Evolutionary conservation across 2,888 invertebrate genomes (phyloP), one percentile per base, ranked within the genome.

Genomic region (Chrysomela aeneicollis): DNA sequence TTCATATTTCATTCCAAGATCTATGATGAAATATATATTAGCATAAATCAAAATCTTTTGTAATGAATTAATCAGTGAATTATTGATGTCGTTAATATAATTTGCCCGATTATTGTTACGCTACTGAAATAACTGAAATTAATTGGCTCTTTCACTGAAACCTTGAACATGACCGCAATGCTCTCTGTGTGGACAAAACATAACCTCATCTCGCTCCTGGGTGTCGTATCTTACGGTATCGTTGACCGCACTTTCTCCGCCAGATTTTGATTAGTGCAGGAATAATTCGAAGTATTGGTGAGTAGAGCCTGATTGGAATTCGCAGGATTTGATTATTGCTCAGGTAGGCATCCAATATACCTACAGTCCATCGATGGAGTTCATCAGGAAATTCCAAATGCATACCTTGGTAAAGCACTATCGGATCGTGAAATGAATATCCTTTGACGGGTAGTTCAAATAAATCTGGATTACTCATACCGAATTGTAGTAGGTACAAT

Each of bases 171-270:
- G 58, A 58, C 63, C 63, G 21, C 22, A 42, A 21, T 21, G 50
- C 54, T 51, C 61, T 22, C 26, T 17, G 61, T 55, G 61, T 50
- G 49, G 61, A 54, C 61, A 61, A 49, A 50, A 61, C 61, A 53
- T 42, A 55, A 55, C 54, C 55, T 61, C 55, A 30, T n/a, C 21
- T 22, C 37, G 42, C 50, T 55, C 35, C 47, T 18, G 26, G 19
- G 55, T 37, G 30, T 32, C 37, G 22, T 50, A 35, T 51, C 26
- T 61, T 55, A 50, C 50, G 54, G 53, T 61, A 37, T 15, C 42
- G 15, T 42, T 15, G 12, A 55, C 55, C 53, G 55, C 37, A 61
- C 61, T 61, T 61, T 61, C 54, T 61, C 61, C 42, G 26, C 4
- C 59, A 30, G 47, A 59, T 42, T 17, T 26, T 42, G 61, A 32